Evolutionary conservation across 2,797 vertebrate species (phyloP), one percentile per base, ranked within the genome.

Genomic region (Acipenser oxyrinchus): DNA sequence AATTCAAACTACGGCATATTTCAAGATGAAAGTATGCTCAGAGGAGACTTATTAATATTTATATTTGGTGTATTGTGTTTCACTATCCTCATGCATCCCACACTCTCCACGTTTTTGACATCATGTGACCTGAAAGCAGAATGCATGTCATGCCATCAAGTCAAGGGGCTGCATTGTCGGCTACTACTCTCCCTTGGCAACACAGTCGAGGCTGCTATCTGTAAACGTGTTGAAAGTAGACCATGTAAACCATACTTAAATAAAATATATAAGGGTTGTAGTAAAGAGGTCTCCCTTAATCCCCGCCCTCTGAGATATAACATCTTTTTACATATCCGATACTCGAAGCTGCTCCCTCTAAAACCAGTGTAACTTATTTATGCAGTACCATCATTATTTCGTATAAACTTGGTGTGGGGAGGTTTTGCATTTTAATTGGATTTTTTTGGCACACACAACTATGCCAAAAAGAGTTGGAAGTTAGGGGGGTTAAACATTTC

Each of bases 1-100:
- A 58, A 58, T 58, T 58, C 55, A 58, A 6, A 62, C 66, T 59
- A 51, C 60, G 48, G 49, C 62, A 53, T 13, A 67, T 67, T 51
- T 66, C 59, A 48, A 60, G 58, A 59, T 15, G 55, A 12, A 59
- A 66, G 48, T 48, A 66, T 59, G 53, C 65, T 58, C 11, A 67
- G n/a, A 61, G 51, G 13, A 50, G 49, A 51, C 70, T 71, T 76
- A 75, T 71, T 80, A 73, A 77, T 79, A 74, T 74, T 77, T 66
- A 75, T 75, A 64, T 67, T 13, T 58, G 68, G 64, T 52, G 67
- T 66, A 71, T 69, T 73, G 69, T 77, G 71, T 74, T 66, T 67
- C 15, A 58, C 15, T 58, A 58, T 13, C 55, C 12, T 0, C 15
- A 58, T 1, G n/a, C 8, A 58, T 58, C 8, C 55, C 55, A 58